Evolutionary conservation across 2,888 invertebrate species (phyloP).

Genomic region (Altica lythri): DNA sequence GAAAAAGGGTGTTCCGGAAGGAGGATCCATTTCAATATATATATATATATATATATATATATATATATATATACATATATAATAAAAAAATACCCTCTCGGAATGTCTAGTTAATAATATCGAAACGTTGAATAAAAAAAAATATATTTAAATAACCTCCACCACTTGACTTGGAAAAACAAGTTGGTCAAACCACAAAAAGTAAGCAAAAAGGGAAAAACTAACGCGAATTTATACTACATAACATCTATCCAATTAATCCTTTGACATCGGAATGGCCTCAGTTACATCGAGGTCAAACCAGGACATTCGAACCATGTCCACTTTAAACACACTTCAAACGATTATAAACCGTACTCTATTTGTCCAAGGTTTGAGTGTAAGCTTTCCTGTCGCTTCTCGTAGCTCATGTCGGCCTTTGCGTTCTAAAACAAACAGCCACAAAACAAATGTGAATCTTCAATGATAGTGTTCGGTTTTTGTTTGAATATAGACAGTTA

Average conservation of each 20-base stretch:
- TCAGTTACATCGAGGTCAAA: slow-evolving; percentile 34
- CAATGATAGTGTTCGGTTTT: slow-evolving; percentile 5
- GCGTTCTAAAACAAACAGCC: slow-evolving; percentile 30
- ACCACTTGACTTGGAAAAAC: too few relatives aligned
- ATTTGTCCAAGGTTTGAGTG: slow-evolving; percentile 39
- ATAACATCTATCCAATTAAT: slow-evolving; percentile 40
- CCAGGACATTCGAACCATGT: slow-evolving; percentile 39
- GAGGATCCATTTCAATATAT: too few relatives aligned
- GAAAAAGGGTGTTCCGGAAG: too few relatives aligned
- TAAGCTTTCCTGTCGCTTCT: slow-evolving; percentile 27
- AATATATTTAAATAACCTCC: slow-evolving; percentile 1
- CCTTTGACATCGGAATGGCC: slow-evolving; percentile 42
- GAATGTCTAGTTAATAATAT: too few relatives aligned
- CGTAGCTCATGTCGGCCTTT: slow-evolving; percentile 14
- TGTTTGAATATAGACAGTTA: too few relatives aligned
- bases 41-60: too few relatives aligned
- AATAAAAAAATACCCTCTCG: too few relatives aligned
- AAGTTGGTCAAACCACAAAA: too few relatives aligned
- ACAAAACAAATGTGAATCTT: slow-evolving; percentile 35
- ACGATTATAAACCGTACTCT: slow-evolving; percentile 41
- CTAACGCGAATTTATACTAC: slow-evolving; percentile 33
- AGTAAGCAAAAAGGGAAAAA: too few relatives aligned
- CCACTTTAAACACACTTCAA: slow-evolving; percentile 43
- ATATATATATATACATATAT: too few relatives aligned
- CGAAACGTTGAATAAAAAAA: too few relatives aligned